A percentile compares a stretch with the other conserved stretches of the same genome.
phyloP scores from a whole-genome alignment of 1,140 invertebrate genomes.

The Battus philenor region DNA sequence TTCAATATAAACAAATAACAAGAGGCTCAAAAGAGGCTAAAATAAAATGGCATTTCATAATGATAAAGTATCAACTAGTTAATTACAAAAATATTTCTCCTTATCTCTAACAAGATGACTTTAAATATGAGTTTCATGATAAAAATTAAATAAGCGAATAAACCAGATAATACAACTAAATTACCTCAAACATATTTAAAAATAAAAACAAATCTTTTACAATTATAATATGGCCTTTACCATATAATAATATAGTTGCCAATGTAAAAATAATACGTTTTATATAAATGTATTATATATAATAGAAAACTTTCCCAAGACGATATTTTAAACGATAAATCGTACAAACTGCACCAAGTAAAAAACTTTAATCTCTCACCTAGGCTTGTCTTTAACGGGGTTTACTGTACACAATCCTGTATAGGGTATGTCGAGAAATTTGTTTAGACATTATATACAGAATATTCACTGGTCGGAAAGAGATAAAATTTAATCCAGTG shows the following conservation, averaged over 20 bases:
- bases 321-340: slow-evolving; percentile 18
- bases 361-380: slow-evolving; percentile 1
- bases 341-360: slow-evolving; percentile 8
- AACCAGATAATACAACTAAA: background rate
- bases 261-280: too few species aligned
- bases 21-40: slow-evolving; percentile 58
- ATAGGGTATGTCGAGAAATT: slow-evolving; percentile 41
- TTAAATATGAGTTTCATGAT: slow-evolving; percentile 16
- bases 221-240: too few species aligned
- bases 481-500: slow-evolving; percentile 49
- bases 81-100: slow-evolving; percentile 55
- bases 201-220: too few species aligned
- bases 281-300: too few species aligned
- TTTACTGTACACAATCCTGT: slow-evolving; percentile 26
- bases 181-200: too few species aligned
- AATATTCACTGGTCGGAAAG: too few species aligned
- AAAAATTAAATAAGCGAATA: slow-evolving; percentile 8
- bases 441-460: slow-evolving; percentile 39
- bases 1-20: slow-evolving; percentile 30
- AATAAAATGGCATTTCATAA: slow-evolving; percentile 50
- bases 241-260: too few species aligned
- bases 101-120: slow-evolving; percentile 24
- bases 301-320: too few species aligned
- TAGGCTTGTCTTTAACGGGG: slow-evolving; percentile 33
- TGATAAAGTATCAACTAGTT: slow-evolving; percentile 41